Base-by-base conservation (phyloP, 1,140 invertebrate genomes). In the Aphelinus certus region DNA sequence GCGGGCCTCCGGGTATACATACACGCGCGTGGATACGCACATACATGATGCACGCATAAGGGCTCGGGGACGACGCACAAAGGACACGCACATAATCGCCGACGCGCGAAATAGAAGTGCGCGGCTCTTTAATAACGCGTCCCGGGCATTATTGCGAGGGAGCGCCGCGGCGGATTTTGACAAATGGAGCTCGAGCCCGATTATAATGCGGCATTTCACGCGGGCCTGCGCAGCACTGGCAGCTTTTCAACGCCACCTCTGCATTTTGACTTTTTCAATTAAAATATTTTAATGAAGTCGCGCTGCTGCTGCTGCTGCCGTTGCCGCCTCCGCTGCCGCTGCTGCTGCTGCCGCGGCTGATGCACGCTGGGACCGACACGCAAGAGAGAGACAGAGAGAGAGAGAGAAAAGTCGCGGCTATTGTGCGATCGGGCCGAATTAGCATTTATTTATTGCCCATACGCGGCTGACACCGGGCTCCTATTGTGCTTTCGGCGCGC, bases 221-320 rank as follows among this genome's bases (percentile, higher is more conserved):
- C 47, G 71, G 64, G 45, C 49, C 43, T 61, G 58, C 68, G 4
- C 51, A 4, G 4, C 51, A 4, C 9, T 53, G 4, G 51, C 51
- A 9, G 51, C 51, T 53, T 53, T 53, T 53, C 4, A 53, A 53
- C 4, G 4, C 51, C 51, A 4, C 51, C 51, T 26, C 7, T 26
- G 7, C 72, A 68, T 65, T 65, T 74, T 63, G 73, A 68, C 65
- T 69, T 69, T 73, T 74, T 74, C 73, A 74, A 74, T 74, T 74
- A 74, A 74, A 69, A 69, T 68, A 74, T 69, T 69, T 74, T 74
- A 74, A 74, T 69, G 73, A 74, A 74, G 63, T 26, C 57, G 43
- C 51, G 51, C 4, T 9, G 51, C 51, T 6, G 51, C 51, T 53
- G 4, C 4, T 9, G 51, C 51, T 6, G 51, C 51, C 0, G 4